phyloP scores from a whole-genome alignment of 2,888 invertebrate genomes.

The Periphyllus acericola region DNA sequence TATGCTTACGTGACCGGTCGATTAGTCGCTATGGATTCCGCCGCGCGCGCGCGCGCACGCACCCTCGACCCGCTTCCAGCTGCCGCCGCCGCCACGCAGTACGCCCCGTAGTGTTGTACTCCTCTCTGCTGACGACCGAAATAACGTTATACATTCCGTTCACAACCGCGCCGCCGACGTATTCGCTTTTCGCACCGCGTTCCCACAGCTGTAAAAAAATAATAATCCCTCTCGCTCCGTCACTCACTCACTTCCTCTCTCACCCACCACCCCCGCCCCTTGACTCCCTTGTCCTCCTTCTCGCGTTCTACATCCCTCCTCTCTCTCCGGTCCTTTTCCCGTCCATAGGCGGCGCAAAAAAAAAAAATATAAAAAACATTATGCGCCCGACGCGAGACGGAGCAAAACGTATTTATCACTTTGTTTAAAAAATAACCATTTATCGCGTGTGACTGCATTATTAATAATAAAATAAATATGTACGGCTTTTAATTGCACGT shows the following conservation, averaged over 20 bases:
- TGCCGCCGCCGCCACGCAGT: not conserved
- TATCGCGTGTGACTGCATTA: conserved; percentile 31
- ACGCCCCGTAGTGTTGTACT: not conserved
- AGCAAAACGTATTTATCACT: conserved; percentile 41
- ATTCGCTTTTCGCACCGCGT: not conserved
- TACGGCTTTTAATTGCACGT: conserved; percentile 4
- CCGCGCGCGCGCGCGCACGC: conserved; percentile 5
- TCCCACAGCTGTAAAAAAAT: not conserved
- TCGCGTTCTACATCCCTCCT: too few relatives aligned
- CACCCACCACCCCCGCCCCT: not conserved
- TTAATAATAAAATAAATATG: not conserved
- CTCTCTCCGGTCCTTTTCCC: too few relatives aligned
- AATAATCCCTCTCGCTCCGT: not conserved
- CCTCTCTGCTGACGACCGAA: not conserved
- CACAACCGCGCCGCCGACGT: not conserved
- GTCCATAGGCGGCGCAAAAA: too few relatives aligned
- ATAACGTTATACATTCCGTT: conserved; percentile 11
- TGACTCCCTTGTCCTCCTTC: not conserved
- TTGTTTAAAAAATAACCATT: conserved; percentile 23
- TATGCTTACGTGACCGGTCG: conserved; percentile 58
- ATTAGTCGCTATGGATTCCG: conserved; percentile 58
- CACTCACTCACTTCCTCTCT: not conserved
- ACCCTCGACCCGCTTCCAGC: not conserved
- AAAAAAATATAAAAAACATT: not conserved
- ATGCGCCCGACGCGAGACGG: not conserved